These are phyloP conservation scores for Spilarctia lutea DNA, from an alignment of 2,888 invertebrate genomes.

Conservation along the genomic window DNA sequence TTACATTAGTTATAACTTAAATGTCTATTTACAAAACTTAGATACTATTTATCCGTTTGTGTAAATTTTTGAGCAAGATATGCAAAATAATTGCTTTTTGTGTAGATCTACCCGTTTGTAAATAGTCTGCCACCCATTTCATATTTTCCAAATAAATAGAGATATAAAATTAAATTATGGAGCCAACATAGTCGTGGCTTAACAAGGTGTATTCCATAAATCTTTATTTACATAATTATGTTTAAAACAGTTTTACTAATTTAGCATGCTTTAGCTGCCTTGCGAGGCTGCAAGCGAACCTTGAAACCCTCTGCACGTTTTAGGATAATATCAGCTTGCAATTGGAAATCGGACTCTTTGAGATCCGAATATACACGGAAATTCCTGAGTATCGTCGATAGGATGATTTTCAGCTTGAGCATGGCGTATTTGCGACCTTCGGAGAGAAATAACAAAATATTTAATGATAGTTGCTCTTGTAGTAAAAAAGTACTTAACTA, in stretches of 20 bases:
- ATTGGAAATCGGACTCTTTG: conserved; percentile 89
- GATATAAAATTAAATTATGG: conserved; percentile 7
- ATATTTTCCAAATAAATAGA: conserved; percentile 52
- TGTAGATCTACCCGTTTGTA: conserved; percentile 53
- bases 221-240: conserved; percentile 40
- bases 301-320: conserved; percentile 92
- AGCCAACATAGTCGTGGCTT: conserved; percentile 53
- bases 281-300: conserved; percentile 90
- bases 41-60: conserved; percentile 42
- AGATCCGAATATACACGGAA: conserved; percentile 90
- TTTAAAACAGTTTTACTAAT: conserved; percentile 40
- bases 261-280: conserved; percentile 74
- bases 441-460: neutral
- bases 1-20: conserved; percentile 60
- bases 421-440: conserved; percentile 93
- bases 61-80: conserved; percentile 65
- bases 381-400: conserved; percentile 91
- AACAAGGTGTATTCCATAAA: conserved; percentile 34
- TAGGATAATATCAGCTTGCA: conserved; percentile 92
- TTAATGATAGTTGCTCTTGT: neutral
- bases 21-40: conserved; percentile 70
- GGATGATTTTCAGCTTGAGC: conserved; percentile 92
- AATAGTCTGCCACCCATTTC: conserved; percentile 71
- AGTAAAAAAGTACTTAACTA: neutral
- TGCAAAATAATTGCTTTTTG: conserved; percentile 47